These are phyloP conservation scores for Physella acuta DNA, from an alignment of 1,140 invertebrate genomes.

Conservation along the genomic window DNA sequence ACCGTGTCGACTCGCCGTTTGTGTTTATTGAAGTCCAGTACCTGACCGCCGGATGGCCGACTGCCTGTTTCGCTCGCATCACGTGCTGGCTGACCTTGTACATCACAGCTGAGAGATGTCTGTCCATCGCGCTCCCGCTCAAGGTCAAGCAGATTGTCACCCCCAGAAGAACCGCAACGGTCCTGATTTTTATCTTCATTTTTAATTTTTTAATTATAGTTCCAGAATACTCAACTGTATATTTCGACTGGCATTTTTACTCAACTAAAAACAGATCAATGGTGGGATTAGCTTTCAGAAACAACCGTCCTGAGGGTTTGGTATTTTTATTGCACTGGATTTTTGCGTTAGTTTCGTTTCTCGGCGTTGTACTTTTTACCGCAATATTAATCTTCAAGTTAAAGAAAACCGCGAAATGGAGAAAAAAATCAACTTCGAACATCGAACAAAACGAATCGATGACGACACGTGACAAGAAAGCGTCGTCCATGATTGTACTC, in stretches of 20 bases:
- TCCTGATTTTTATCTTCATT: not conserved
- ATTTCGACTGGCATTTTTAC: not conserved
- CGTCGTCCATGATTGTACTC: not conserved
- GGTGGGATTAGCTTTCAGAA: not conserved
- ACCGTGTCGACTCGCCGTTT: not conserved
- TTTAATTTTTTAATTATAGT: not conserved
- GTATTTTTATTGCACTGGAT: not conserved
- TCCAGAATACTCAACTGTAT: not conserved
- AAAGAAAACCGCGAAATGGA: not conserved
- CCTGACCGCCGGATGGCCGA: not conserved
- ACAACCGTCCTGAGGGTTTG: not conserved
- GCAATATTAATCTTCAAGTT: not conserved
- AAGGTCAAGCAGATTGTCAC: constrained; percentile 6
- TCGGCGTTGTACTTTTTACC: not conserved
- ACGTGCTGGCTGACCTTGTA: not conserved
- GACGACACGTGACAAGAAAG: not conserved
- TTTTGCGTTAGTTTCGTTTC: not conserved
- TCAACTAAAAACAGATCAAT: not conserved
- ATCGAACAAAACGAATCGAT: not conserved
- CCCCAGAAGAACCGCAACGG: not conserved
- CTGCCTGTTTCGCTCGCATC: not conserved
- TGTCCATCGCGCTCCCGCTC: not conserved
- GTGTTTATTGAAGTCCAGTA: not conserved
- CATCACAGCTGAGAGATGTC: constrained; percentile 4
- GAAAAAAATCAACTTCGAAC: not conserved